Evolutionary conservation across 2,113 vertebrate species (phyloP).

Genomic region (Connochaetes taurinus): DNA sequence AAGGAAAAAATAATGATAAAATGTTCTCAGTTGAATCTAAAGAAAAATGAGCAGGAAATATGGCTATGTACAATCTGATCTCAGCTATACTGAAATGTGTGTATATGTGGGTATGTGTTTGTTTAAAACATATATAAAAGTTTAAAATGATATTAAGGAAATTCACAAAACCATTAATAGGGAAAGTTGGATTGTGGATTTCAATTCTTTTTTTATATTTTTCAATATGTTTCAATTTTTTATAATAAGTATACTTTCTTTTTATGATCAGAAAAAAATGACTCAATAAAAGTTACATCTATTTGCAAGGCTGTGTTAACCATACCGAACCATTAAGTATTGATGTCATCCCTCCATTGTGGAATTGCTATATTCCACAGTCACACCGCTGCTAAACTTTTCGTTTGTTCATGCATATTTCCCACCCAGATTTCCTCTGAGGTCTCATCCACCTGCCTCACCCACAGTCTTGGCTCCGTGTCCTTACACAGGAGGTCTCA

Average conservation of each 20-base stretch:
- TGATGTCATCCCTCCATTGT: not conserved
- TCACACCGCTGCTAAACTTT: not conserved
- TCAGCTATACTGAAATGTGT: not conserved
- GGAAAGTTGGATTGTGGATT: not conserved
- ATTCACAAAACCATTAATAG: not conserved
- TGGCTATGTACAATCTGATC: no score
- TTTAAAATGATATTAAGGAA: slow-evolving; percentile 1
- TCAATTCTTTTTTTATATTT: slow-evolving; percentile 23
- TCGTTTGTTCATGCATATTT: fast-evolving
- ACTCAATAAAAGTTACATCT: not conserved
- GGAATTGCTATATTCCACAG: fast-evolving
- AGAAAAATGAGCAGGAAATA: not conserved
- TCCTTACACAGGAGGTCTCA: not conserved
- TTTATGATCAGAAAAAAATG: slow-evolving; percentile 32
- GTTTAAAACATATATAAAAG: not conserved
- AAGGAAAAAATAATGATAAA: not conserved
- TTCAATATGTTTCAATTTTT: not conserved
- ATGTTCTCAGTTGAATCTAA: not conserved
- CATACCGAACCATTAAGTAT: not conserved
- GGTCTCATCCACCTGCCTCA: fast-evolving
- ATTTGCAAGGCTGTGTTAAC: not conserved
- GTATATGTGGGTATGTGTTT: not conserved
- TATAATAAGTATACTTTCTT: not conserved
- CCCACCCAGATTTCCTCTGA: not conserved
- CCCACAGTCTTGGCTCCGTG: not conserved